Percentiles rank a stretch among this genome's conserved stretches.
Conservation (phyloP, 2,113 vertebrate genomes). For the Lepidothrix coronata region DNA sequence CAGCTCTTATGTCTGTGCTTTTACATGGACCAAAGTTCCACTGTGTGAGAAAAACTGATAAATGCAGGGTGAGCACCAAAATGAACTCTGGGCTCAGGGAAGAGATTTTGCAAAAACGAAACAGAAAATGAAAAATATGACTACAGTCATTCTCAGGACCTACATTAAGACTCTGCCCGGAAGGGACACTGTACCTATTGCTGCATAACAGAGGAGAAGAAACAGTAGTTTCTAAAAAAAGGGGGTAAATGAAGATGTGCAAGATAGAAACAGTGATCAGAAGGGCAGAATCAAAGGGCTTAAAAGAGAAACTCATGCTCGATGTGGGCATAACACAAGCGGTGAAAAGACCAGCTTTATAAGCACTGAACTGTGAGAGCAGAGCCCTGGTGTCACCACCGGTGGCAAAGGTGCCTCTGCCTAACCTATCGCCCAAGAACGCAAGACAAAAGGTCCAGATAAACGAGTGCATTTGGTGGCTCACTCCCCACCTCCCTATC, state of each 20-base stretch:
- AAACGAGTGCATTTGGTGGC: fast-evolving
- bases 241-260: fast-evolving
- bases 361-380: not conserved
- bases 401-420: not conserved
- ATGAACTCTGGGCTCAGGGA: not conserved
- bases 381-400: not conserved
- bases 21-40: not conserved
- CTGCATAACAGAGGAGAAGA: not conserved
- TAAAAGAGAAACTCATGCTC: not conserved
- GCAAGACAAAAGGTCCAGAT: not conserved
- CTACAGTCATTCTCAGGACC: not conserved
- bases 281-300: not conserved
- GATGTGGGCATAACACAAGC: fast-evolving
- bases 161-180: not conserved
- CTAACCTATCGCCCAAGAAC: fast-evolving
- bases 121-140: not conserved
- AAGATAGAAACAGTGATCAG: not conserved
- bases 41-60: not conserved
- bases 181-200: too few relatives aligned
- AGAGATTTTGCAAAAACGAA: not conserved
- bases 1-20: not conserved
- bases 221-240: fast-evolving
- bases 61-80: not conserved
- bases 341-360: not conserved
- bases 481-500: fast-evolving